phyloP scores from a whole-genome alignment of 2,888 invertebrate genomes.

The Lasiommata megera region DNA sequence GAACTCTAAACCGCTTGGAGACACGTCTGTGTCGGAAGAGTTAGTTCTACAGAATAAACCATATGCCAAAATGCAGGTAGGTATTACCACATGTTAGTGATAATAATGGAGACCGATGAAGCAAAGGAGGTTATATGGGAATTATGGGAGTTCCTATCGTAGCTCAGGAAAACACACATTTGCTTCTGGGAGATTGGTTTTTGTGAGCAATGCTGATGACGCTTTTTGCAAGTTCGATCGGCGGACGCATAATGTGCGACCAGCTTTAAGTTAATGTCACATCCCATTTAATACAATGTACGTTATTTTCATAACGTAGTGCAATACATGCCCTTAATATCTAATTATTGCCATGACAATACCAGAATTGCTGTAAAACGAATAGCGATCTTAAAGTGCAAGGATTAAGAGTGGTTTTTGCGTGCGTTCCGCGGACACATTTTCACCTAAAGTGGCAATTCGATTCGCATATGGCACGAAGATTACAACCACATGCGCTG shows the following conservation, averaged over 20 bases:
- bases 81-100: too few relatives aligned
- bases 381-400: constrained; percentile 15
- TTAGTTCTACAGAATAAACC: too few relatives aligned
- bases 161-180: too few relatives aligned
- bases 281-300: constrained; percentile 27
- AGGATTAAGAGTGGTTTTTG: constrained; percentile 16
- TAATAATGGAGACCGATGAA: too few relatives aligned
- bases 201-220: too few relatives aligned
- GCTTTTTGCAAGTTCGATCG: too few relatives aligned
- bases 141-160: too few relatives aligned
- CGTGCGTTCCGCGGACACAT: constrained; percentile 9
- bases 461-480: constrained; percentile 42
- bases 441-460: constrained; percentile 40
- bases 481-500: constrained; percentile 42
- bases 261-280: constrained; percentile 1
- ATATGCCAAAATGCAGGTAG: too few relatives aligned
- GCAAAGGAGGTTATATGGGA: too few relatives aligned
- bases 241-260: not conserved
- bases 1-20: too few relatives aligned
- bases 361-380: not conserved
- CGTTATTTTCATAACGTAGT: constrained; percentile 31
- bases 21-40: too few relatives aligned
- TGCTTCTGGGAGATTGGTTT: too few relatives aligned
- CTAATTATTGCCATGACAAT: constrained; percentile 37
- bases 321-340: constrained; percentile 40